phyloP scores from a whole-genome alignment of 1,140 invertebrate species.

The Spodoptera litura region DNA sequence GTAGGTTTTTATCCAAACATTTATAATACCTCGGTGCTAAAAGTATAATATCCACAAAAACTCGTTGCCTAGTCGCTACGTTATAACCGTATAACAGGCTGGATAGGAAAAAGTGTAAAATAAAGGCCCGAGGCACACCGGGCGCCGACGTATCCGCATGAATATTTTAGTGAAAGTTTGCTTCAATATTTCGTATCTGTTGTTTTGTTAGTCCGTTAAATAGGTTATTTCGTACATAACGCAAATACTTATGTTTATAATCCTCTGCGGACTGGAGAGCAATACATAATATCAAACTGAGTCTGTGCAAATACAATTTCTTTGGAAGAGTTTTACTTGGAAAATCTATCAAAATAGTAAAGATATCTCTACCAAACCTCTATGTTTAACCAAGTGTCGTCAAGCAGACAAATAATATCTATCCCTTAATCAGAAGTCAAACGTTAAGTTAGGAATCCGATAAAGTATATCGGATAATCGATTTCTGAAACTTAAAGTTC shows the following conservation, averaged over 20 bases:
- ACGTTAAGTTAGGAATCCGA: constrained; percentile 7
- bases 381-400: not conserved
- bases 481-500: constrained; percentile 20
- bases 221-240: constrained; percentile 29
- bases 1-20: constrained; percentile 66
- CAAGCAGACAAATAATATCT: not conserved
- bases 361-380: not conserved
- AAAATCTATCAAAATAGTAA: not conserved
- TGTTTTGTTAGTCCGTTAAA: constrained; percentile 28
- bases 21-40: constrained; percentile 80
- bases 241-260: constrained; percentile 27
- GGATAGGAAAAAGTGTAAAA: constrained; percentile 73
- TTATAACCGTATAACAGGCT: constrained; percentile 74
- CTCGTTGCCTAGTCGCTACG: constrained; percentile 65
- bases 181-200: constrained; percentile 39
- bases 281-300: constrained; percentile 4
- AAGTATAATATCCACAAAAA: constrained; percentile 83
- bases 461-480: constrained; percentile 15
- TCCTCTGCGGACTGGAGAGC: not conserved
- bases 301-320: not conserved
- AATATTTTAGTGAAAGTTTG: constrained; percentile 47
- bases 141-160: constrained; percentile 34
- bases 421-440: constrained; percentile 9
- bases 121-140: constrained; percentile 58
- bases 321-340: not conserved